Conservation (phyloP, 2,797 vertebrate genomes). For the Neosalanx taihuensis region DNA sequence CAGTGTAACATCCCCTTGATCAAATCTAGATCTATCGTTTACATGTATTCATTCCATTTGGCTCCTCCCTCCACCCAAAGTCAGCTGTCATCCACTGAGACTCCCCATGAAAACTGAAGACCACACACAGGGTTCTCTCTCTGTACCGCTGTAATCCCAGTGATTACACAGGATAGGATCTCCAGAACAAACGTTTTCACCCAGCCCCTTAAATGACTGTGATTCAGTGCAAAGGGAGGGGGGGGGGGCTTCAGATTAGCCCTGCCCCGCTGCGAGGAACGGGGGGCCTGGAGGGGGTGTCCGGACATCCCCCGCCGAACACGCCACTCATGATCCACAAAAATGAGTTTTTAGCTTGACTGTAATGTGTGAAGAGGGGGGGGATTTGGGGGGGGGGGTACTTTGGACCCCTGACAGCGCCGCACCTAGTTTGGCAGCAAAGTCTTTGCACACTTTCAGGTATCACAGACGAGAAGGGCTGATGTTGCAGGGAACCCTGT, state of each 20-base stretch:
- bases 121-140: not conserved
- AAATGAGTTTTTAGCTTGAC: not conserved
- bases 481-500: constrained; percentile 11
- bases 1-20: not conserved
- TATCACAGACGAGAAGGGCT: not conserved
- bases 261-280: not conserved
- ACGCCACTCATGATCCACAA: not conserved
- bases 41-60: not conserved
- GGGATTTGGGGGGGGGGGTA: no score
- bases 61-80: not conserved
- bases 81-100: not conserved
- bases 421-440: not conserved
- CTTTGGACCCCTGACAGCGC: not conserved
- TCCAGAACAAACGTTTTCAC: not conserved
- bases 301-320: not conserved
- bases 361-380: not conserved
- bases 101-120: not conserved
- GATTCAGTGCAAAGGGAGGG: not conserved
- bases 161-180: constrained; percentile 21
- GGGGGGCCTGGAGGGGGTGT: not conserved
- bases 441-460: not conserved
- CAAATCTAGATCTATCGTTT: no score
- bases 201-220: constrained; percentile 11
- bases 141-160: constrained; percentile 9
- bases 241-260: not conserved